A percentile compares a stretch with the other conserved stretches of the same genome.
Conservation (phyloP, 1,140 invertebrate genomes). For the Himalopsyche phryganea region DNA sequence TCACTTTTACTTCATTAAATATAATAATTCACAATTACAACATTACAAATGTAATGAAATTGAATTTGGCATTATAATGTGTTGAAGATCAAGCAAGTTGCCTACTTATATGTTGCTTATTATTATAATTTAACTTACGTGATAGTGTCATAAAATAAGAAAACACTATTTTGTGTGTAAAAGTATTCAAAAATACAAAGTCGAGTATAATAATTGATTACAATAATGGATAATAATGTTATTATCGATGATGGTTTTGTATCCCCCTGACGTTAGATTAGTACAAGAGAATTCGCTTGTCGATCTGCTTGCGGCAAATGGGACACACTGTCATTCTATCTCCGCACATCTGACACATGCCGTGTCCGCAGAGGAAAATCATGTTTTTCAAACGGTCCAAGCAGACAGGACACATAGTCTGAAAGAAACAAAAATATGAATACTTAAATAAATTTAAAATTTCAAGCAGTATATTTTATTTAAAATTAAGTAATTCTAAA, state of each 20-base stretch:
- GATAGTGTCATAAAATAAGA: no score
- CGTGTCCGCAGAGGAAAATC: slow-evolving; percentile 97
- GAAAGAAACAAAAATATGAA: slow-evolving; percentile 40
- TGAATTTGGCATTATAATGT: no score
- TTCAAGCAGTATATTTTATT: no score
- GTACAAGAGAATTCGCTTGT: slow-evolving; percentile 92
- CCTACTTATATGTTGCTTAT: no score
- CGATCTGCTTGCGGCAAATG: slow-evolving; percentile 93
- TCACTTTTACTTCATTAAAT: no score
- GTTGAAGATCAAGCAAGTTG: no score
- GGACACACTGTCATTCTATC: slow-evolving; percentile 96
- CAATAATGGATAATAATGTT: no score
- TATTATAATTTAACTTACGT: no score
- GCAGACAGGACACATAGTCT: slow-evolving; percentile 98
- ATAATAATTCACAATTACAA: no score
- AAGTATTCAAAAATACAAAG: background rate
- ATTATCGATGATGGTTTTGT: background rate
- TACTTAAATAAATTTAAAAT: no score
- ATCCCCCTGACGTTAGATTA: slow-evolving; percentile 36
- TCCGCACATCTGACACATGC: slow-evolving; percentile 96
- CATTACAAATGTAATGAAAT: no score
- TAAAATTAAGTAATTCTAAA: no score
- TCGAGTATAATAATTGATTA: background rate
- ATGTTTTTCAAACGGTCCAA: slow-evolving; percentile 96
- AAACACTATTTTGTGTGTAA: background rate